Percentiles rank a stretch among this genome's conserved stretches.
Evolutionary conservation across 2,888 invertebrate genomes (phyloP).

Genomic region (Brachypalpus laphriformis): DNA sequence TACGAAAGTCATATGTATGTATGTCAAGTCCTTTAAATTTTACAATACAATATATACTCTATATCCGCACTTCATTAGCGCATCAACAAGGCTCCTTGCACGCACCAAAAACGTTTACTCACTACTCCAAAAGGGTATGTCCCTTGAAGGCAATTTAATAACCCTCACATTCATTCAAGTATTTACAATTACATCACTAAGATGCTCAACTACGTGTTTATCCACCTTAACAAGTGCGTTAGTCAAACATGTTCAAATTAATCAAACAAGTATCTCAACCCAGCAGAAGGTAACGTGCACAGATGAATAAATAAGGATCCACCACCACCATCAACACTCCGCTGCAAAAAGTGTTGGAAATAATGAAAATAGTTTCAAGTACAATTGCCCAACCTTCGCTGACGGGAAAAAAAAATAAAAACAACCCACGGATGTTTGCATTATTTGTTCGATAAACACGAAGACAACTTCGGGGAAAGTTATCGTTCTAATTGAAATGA

Average conservation of each 20-base stretch:
- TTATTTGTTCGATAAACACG: conserved; percentile 58
- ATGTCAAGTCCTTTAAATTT: too few relatives aligned
- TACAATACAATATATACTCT: neutral
- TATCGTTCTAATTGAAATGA: conserved; percentile 71
- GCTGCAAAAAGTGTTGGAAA: conserved; percentile 55
- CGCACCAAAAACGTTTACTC: conserved; percentile 12
- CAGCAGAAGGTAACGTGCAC: conserved; percentile 59
- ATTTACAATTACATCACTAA: conserved; percentile 61
- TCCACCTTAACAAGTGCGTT: conserved; percentile 62
- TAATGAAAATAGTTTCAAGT: conserved; percentile 70
- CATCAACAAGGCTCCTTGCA: neutral
- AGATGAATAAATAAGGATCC: conserved; percentile 58
- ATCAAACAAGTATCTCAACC: conserved; percentile 63
- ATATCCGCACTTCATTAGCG: conserved; percentile 15
- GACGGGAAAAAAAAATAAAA: conserved; percentile 9
- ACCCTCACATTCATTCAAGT: conserved; percentile 45
- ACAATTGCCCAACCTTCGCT: conserved; percentile 1
- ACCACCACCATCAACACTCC: neutral
- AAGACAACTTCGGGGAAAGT: conserved; percentile 39
- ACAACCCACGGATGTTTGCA: conserved; percentile 41
- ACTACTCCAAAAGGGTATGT: neutral
- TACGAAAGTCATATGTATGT: too few relatives aligned
- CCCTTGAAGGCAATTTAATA: conserved; percentile 21
- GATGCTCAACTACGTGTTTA: conserved; percentile 50
- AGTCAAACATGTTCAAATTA: conserved; percentile 67